Percentiles rank a stretch among this genome's conserved stretches.
Conservation (phyloP, 2,888 invertebrate species). For the Osmoderma eremita region DNA sequence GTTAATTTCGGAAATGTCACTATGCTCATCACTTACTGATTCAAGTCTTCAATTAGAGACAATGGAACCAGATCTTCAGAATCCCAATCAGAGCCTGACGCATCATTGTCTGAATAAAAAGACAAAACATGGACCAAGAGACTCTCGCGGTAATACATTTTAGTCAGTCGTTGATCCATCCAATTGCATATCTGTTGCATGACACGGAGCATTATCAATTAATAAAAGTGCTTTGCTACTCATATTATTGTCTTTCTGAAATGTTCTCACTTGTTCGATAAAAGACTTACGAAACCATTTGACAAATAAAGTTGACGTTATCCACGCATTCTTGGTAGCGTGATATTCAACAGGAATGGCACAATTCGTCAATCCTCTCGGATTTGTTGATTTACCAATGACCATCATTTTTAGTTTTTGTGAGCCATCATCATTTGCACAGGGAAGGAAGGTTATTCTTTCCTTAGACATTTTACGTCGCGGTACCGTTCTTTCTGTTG, state of each 20-base stretch:
- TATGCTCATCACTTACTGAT: slow-evolving; percentile 1
- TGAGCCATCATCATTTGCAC: slow-evolving; percentile 5
- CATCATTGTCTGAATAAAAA: not conserved
- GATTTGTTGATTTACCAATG: slow-evolving; percentile 42
- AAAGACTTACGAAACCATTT: slow-evolving; percentile 10
- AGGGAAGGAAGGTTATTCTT: slow-evolving; percentile 8
- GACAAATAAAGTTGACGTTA: slow-evolving; percentile 9
- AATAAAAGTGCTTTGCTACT: not conserved
- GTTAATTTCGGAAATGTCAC: slow-evolving; percentile 8
- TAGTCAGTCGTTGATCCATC: not conserved
- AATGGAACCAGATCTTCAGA: slow-evolving; percentile 7
- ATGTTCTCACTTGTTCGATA: too few relatives aligned
- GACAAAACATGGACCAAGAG: slow-evolving; percentile 2
- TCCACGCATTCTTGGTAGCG: too few relatives aligned
- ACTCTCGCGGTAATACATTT: not conserved
- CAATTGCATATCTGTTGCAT: not conserved
- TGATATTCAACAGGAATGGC: slow-evolving; percentile 31
- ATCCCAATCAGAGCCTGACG: not conserved
- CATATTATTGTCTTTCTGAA: not conserved
- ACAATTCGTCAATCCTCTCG: slow-evolving; percentile 16
- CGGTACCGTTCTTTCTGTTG: slow-evolving; percentile 35
- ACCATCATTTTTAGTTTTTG: slow-evolving; percentile 29
- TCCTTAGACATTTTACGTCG: slow-evolving; percentile 29
- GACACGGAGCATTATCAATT: not conserved
- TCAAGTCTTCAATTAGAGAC: slow-evolving; percentile 8